Evolutionary conservation across 1,140 invertebrate genomes (phyloP).

Genomic region (Caenorhabditis briggsae): DNA sequence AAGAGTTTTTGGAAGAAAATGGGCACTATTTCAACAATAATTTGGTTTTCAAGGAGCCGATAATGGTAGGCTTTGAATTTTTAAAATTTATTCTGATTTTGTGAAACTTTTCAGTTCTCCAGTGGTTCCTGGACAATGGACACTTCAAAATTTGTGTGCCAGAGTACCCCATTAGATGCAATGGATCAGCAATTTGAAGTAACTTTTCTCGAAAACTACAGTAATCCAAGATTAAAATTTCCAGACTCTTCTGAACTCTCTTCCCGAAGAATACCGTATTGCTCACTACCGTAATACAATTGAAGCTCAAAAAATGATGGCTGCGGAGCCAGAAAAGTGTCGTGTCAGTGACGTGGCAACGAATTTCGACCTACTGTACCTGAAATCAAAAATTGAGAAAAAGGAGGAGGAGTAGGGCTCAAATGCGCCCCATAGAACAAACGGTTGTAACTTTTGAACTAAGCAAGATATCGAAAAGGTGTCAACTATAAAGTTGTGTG

Average conservation of each 20-base stretch:
- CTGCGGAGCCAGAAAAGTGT: background rate
- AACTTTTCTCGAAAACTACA: background rate
- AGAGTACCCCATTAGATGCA: background rate
- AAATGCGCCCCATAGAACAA: too few species aligned
- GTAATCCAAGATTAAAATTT: background rate
- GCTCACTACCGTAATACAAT: constrained; percentile 7
- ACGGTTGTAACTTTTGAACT: too few species aligned
- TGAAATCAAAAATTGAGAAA: constrained; percentile 27
- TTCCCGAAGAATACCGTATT: constrained; percentile 29
- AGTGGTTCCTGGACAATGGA: constrained; percentile 40
- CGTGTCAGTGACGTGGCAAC: background rate
- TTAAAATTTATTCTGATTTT: background rate
- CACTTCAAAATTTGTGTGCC: constrained; percentile 23
- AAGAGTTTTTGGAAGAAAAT: constrained; percentile 25
- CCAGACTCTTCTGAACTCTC: constrained; percentile 24
- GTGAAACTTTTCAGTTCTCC: background rate
- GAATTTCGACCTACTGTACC: constrained; percentile 13
- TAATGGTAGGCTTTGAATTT: background rate
- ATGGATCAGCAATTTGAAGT: constrained; percentile 38
- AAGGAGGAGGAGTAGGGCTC: background rate
- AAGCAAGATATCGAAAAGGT: too few species aligned
- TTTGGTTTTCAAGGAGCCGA: constrained; percentile 9
- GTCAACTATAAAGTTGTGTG: too few species aligned
- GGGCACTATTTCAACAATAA: constrained; percentile 11
- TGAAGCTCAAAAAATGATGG: constrained; percentile 18